Conservation (phyloP, 2,113 vertebrate genomes). For the Anser cygnoides region DNA sequence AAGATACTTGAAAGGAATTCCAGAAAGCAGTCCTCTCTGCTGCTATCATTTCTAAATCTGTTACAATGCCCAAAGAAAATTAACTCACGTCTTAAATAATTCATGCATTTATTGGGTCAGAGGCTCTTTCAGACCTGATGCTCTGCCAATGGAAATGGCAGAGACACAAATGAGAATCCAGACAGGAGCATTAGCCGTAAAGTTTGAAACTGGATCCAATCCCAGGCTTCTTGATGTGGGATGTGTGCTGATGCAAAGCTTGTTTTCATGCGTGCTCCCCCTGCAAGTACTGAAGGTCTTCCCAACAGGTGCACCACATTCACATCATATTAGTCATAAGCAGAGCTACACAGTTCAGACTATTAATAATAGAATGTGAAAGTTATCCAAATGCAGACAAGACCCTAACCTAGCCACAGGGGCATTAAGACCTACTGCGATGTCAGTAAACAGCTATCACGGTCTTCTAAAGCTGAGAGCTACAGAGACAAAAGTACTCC, state of each 20-base stretch:
- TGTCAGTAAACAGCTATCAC: not conserved
- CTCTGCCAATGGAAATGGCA: constrained; percentile 51
- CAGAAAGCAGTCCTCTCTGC: constrained; percentile 1
- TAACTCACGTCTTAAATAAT: constrained; percentile 49
- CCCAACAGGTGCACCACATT: not conserved
- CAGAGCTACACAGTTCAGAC: not conserved
- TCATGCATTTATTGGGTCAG: constrained; percentile 51
- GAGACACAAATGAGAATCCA: constrained; percentile 45
- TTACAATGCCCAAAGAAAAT: constrained; percentile 26
- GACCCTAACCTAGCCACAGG: not conserved
- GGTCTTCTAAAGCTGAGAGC: not conserved
- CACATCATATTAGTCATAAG: not conserved
- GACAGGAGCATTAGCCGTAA: constrained; percentile 1
- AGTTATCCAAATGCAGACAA: not conserved
- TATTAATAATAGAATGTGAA: not conserved
- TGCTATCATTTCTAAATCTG: not conserved
- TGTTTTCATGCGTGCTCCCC: not conserved
- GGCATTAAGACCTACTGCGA: not conserved
- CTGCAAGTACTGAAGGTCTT: not conserved
- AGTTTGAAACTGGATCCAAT: constrained; percentile 37
- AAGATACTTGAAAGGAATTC: constrained; percentile 15
- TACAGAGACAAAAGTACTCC: not conserved
- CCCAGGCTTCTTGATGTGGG: not conserved
- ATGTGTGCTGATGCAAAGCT: not conserved
- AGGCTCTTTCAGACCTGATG: constrained; percentile 11